These are phyloP conservation scores for Brachionus calyciflorus DNA, from an alignment of 1,140 invertebrate species.

Conservation along the genomic window DNA sequence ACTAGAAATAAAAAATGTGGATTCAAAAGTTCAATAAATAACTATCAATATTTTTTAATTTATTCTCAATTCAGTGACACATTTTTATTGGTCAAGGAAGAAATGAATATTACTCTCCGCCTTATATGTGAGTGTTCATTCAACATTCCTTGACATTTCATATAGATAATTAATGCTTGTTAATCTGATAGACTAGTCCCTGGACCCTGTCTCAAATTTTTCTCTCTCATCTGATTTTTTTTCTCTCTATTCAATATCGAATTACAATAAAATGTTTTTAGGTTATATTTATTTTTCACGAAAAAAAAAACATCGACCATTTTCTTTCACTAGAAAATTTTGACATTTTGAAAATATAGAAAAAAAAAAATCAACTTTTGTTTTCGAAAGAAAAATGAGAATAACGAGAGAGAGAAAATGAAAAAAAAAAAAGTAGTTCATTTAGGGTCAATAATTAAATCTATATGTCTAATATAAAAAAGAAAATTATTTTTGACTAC, in stretches of 20 bases:
- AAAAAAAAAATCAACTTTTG: too few relatives aligned
- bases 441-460: slow-evolving; percentile 28
- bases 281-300: slow-evolving; percentile 37
- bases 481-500: too few relatives aligned
- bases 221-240: background rate
- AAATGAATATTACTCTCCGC: background rate
- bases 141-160: slow-evolving; percentile 36
- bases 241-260: background rate
- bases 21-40: slow-evolving; percentile 42
- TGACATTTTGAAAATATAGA: too few relatives aligned
- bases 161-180: slow-evolving; percentile 13
- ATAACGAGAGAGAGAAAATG: background rate
- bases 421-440: slow-evolving; percentile 34
- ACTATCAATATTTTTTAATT: slow-evolving; percentile 36
- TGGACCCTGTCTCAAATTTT: too few relatives aligned
- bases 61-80: slow-evolving; percentile 34
- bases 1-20: background rate
- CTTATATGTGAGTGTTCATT: background rate
- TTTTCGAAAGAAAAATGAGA: too few relatives aligned
- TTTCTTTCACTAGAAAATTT: background rate
- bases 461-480: too few relatives aligned
- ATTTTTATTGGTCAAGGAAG: slow-evolving; percentile 24
- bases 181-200: too few relatives aligned
- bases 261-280: slow-evolving; percentile 37
- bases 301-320: slow-evolving; percentile 13